These are phyloP conservation scores for Tarsius wallacei DNA, from an alignment of 2,797 vertebrate genomes.

Conservation along the genomic window DNA sequence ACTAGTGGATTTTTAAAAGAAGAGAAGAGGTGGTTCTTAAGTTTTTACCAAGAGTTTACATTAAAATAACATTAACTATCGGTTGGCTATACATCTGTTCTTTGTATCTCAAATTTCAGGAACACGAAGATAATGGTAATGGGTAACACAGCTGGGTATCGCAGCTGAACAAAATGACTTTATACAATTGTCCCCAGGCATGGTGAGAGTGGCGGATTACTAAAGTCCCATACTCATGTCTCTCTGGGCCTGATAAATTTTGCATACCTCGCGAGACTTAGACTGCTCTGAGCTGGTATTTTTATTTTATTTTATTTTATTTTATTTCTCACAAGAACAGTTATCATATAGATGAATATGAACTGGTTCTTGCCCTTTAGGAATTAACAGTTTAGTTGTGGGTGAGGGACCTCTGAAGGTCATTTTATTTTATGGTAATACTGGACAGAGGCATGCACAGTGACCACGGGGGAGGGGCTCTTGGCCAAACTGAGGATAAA, in stretches of 20 bases:
- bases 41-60: not conserved
- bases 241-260: not conserved
- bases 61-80: not conserved
- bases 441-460: not conserved
- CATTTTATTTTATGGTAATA: not conserved
- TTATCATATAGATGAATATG: not conserved
- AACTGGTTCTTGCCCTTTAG: not conserved
- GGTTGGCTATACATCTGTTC: not conserved
- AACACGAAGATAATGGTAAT: not conserved
- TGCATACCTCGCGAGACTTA: not conserved
- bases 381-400: not conserved
- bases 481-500: not conserved
- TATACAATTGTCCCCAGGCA: not conserved
- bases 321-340: not conserved
- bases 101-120: not conserved
- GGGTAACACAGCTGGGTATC: not conserved
- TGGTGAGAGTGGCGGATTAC: not conserved
- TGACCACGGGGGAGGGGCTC: not conserved
- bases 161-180: not conserved
- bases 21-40: too few relatives aligned
- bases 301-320: not conserved
- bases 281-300: not conserved
- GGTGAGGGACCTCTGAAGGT: not conserved
- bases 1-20: too few relatives aligned
- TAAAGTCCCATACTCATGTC: not conserved